A percentile compares a stretch with the other conserved stretches of the same genome.
These are phyloP conservation scores for Mesitornis unicolor DNA, from an alignment of 2,113 vertebrate genomes.

Conservation along the genomic window DNA sequence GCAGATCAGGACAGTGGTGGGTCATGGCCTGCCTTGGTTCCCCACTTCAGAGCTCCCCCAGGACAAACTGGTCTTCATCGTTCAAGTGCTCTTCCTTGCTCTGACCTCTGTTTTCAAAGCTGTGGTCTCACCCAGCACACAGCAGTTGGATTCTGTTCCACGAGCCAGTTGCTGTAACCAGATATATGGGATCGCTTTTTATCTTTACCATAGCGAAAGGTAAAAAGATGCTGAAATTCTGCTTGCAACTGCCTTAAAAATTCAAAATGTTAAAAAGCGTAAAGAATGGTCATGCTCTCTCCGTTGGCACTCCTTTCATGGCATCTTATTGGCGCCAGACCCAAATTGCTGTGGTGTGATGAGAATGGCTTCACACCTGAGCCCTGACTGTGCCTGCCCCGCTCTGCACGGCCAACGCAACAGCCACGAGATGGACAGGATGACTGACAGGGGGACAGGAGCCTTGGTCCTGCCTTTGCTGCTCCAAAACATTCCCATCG, in stretches of 20 bases:
- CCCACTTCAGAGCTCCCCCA: background rate
- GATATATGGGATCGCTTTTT: background rate
- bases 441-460: background rate
- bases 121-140: background rate
- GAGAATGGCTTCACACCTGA: background rate
- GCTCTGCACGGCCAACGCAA: background rate
- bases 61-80: background rate
- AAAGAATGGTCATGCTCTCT: background rate
- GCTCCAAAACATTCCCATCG: background rate
- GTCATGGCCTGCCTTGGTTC: background rate
- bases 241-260: background rate
- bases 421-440: background rate
- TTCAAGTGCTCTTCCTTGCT: background rate
- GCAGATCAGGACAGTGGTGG: background rate
- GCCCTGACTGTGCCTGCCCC: accelerated
- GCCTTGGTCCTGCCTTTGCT: background rate
- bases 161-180: background rate
- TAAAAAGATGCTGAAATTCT: background rate
- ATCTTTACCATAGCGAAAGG: background rate
- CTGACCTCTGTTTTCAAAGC: background rate
- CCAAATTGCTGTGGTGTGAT: background rate
- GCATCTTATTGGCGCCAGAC: background rate
- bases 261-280: background rate
- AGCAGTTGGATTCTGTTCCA: background rate
- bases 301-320: background rate